A percentile compares a stretch with the other conserved stretches of the same genome.
Conservation (phyloP, 2,888 invertebrate genomes). For the Andrena hattorfiana region DNA sequence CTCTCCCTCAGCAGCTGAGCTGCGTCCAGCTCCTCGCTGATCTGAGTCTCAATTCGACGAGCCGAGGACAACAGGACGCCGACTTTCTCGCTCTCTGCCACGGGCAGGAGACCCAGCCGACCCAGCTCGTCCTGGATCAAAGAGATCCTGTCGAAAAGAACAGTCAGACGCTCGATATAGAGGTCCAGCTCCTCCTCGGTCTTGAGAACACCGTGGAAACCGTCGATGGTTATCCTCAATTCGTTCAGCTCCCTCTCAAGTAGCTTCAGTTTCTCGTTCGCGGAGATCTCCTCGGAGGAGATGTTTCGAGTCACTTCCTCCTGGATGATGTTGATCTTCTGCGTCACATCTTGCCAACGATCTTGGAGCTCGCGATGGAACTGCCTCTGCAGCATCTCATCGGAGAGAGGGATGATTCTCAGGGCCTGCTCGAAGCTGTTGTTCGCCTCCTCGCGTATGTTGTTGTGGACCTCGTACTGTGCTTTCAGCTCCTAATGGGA, state of each 20-base stretch:
- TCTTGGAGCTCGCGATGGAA: conserved; percentile 92
- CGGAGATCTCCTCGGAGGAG: conserved; percentile 90
- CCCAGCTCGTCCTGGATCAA: conserved; percentile 93
- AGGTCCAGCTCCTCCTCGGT: conserved; percentile 93
- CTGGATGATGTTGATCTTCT: conserved; percentile 89
- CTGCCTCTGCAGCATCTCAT: conserved; percentile 93
- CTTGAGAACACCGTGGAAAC: conserved; percentile 92
- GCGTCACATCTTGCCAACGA: conserved; percentile 90
- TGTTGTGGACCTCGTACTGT: conserved; percentile 93
- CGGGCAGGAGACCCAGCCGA: conserved; percentile 90
- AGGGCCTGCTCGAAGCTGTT: conserved; percentile 91
- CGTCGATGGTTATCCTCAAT: conserved; percentile 89
- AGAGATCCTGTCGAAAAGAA: conserved; percentile 90
- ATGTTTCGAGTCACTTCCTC: conserved; percentile 89
- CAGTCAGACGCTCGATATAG: conserved; percentile 93
- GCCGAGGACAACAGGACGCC: conserved; percentile 90
- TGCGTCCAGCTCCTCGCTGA: conserved; percentile 92
- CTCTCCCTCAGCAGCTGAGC: conserved; percentile 91
- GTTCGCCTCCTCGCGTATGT: conserved; percentile 90
- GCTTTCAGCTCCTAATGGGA: conserved; percentile 90
- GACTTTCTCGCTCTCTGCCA: conserved; percentile 91
- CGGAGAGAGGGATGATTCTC: conserved; percentile 92
- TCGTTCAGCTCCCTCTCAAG: conserved; percentile 92
- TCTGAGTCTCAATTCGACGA: conserved; percentile 89
- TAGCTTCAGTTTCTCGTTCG: conserved; percentile 90